Conservation (phyloP, 2,888 invertebrate genomes). For the Patella ulyssiponensis region DNA sequence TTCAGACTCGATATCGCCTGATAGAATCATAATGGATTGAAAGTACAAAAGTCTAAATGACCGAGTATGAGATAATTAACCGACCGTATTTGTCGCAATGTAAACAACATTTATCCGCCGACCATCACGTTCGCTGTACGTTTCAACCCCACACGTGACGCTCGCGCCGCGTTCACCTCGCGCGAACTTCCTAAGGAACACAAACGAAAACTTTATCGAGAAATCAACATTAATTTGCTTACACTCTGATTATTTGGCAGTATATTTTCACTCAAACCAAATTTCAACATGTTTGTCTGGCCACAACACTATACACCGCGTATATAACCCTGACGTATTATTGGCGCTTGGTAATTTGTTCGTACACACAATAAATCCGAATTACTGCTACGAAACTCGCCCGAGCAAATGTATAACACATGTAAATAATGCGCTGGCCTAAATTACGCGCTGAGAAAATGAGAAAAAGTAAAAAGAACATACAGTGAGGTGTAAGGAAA, state of each 20-base stretch:
- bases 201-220: constrained; percentile 20
- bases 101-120: background rate
- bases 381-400: constrained; percentile 2
- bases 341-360: constrained; percentile 20
- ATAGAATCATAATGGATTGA: constrained; percentile 5
- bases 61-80: constrained; percentile 5
- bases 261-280: constrained; percentile 26
- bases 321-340: constrained; percentile 1
- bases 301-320: constrained; percentile 15
- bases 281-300: constrained; percentile 24
- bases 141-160: constrained; percentile 2
- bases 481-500: too few relatives aligned
- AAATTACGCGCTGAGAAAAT: too few relatives aligned
- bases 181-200: constrained; percentile 15
- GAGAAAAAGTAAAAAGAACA: too few relatives aligned
- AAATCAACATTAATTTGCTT: constrained; percentile 22
- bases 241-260: constrained; percentile 2
- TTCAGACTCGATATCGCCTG: background rate
- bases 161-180: constrained; percentile 2
- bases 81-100: background rate
- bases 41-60: constrained; percentile 8
- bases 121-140: background rate
- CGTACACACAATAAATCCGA: constrained; percentile 26
- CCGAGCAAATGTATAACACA: too few relatives aligned
- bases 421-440: too few relatives aligned